Percentiles rank a stretch among this genome's conserved stretches.
Evolutionary conservation across 2,113 vertebrate species (phyloP).

Genomic region (Thryonomys swinderianus): DNA sequence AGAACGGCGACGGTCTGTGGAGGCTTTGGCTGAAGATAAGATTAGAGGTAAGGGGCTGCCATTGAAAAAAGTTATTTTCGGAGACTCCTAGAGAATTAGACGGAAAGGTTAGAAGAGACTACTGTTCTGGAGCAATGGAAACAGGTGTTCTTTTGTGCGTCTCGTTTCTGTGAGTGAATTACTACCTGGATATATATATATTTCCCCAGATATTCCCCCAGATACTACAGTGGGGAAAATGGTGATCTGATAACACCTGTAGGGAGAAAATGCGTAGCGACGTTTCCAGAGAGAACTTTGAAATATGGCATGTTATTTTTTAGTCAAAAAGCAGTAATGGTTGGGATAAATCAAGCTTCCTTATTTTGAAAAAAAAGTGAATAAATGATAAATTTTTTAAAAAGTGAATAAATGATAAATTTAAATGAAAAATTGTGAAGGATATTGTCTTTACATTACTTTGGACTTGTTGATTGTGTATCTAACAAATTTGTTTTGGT

Average conservation of each 20-base stretch:
- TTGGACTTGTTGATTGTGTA: neutral
- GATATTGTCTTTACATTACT: slow-evolving; percentile 23
- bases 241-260: slow-evolving; percentile 68
- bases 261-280: neutral
- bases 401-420: neutral
- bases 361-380: neutral
- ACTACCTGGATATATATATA: slow-evolving; percentile 45
- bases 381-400: neutral
- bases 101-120: slow-evolving; percentile 52
- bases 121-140: neutral
- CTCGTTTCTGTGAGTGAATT: slow-evolving; percentile 12
- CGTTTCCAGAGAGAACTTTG: slow-evolving; percentile 45
- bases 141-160: neutral
- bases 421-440: neutral
- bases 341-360: neutral
- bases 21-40: slow-evolving; percentile 48
- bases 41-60: slow-evolving; percentile 58
- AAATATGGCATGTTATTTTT: slow-evolving; percentile 32
- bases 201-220: slow-evolving; percentile 37
- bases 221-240: slow-evolving; percentile 3
- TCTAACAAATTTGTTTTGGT: slow-evolving; percentile 49
- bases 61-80: neutral
- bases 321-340: neutral
- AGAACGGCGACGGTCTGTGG: neutral
- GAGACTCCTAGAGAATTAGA: slow-evolving; percentile 36